Evolutionary conservation across 2,888 invertebrate genomes (phyloP).

Genomic region (Lithosia quadra): DNA sequence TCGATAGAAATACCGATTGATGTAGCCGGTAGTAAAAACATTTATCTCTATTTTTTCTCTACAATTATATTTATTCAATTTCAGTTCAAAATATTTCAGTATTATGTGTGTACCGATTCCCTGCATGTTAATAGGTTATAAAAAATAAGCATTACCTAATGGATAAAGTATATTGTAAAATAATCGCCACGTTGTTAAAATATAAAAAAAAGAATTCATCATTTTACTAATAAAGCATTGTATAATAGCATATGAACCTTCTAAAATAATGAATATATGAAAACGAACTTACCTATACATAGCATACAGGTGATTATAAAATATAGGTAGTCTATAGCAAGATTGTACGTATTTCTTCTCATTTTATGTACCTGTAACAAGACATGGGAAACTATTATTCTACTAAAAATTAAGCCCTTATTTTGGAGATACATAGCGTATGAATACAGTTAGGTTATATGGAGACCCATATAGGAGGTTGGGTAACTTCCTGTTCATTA

Average conservation of each 20-base stretch:
- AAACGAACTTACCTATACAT: slow-evolving; percentile 66
- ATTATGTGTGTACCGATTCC: neutral
- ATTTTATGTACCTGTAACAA: slow-evolving; percentile 65
- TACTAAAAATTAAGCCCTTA: no score
- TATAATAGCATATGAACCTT: neutral
- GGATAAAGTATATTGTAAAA: neutral
- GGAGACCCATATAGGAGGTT: neutral
- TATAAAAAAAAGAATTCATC: no score
- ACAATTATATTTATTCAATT: slow-evolving; percentile 26
- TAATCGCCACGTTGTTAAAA: no score
- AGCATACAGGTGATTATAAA: slow-evolving; percentile 66
- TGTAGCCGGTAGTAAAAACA: slow-evolving; percentile 50
- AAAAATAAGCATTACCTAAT: neutral
- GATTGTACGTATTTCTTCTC: slow-evolving; percentile 51
- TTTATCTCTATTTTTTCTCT: slow-evolving; percentile 42
- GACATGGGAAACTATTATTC: slow-evolving; percentile 9
- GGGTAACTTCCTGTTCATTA: slow-evolving; percentile 20
- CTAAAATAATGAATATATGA: neutral
- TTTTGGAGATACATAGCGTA: no score
- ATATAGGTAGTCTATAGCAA: slow-evolving; percentile 59
- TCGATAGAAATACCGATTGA: slow-evolving; percentile 55
- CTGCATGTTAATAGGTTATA: neutral
- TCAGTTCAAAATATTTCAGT: neutral
- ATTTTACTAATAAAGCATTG: no score
- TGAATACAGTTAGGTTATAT: neutral